A percentile compares a stretch with the other conserved stretches of the same genome.
These are phyloP conservation scores for Paralvinella palmiformis DNA, from an alignment of 1,140 invertebrate species.

Conservation along the genomic window DNA sequence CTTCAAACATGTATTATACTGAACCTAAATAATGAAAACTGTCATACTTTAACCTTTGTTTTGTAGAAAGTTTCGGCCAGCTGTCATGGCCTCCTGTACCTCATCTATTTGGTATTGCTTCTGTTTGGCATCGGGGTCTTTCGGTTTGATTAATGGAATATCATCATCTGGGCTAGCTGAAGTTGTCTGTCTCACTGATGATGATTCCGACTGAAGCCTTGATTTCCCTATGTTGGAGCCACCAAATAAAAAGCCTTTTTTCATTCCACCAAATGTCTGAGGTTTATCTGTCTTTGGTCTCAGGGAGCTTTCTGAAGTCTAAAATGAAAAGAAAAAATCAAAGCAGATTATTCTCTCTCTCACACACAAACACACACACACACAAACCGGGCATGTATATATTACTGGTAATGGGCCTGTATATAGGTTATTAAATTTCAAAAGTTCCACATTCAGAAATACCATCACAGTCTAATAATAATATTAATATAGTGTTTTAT, in stretches of 20 bases:
- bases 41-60: constrained; percentile 29
- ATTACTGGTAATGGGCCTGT: background rate
- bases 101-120: constrained; percentile 24
- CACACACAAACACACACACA: no score
- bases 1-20: background rate
- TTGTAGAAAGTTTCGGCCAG: constrained; percentile 25
- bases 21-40: background rate
- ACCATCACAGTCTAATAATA: no score
- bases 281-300: background rate
- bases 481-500: no score
- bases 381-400: background rate
- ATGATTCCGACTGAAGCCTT: background rate
- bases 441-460: background rate
- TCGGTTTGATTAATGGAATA: constrained; percentile 32
- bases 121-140: constrained; percentile 15
- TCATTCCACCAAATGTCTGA: constrained; percentile 31
- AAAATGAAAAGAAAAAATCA: background rate
- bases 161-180: constrained; percentile 16
- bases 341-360: no score
- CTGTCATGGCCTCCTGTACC: constrained; percentile 32
- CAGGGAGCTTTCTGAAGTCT: background rate
- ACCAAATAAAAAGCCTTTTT: constrained; percentile 37
- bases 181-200: constrained; percentile 6
- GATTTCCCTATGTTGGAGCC: constrained; percentile 9
- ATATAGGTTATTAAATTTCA: background rate